Conservation (phyloP, 2,888 invertebrate genomes). For the Polymixis lichenea region DNA sequence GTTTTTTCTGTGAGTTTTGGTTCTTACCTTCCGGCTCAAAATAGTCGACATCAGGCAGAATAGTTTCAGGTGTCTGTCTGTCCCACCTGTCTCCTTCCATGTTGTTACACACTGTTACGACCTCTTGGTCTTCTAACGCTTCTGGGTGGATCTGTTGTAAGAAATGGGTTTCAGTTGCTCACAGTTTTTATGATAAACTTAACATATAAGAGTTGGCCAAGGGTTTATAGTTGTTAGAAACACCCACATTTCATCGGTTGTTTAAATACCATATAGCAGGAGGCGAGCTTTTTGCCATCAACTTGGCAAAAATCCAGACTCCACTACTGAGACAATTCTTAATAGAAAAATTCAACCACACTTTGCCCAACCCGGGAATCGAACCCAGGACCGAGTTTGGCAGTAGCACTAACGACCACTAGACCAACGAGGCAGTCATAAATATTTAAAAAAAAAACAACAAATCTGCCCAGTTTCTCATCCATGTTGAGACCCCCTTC, state of each 20-base stretch:
- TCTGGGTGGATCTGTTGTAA: constrained; percentile 74
- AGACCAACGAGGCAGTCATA: neutral
- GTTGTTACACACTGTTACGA: constrained; percentile 27
- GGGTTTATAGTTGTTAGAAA: no score
- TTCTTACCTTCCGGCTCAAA: constrained; percentile 68
- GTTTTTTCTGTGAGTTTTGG: neutral
- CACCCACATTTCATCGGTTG: neutral
- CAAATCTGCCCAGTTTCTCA: no score
- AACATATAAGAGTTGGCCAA: no score
- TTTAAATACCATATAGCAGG: neutral
- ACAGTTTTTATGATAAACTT: neutral
- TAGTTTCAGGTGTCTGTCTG: constrained; percentile 26
- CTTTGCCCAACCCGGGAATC: neutral
- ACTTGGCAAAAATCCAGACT: neutral
- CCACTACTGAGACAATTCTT: neutral
- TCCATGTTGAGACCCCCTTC: no score
- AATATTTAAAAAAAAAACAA: no score
- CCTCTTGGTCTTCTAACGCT: constrained; percentile 54
- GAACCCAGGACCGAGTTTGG: neutral
- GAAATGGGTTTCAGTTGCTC: neutral
- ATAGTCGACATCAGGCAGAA: constrained; percentile 49
- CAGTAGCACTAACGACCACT: neutral
- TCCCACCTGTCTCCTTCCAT: constrained; percentile 9
- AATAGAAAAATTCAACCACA: neutral
- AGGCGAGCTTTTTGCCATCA: neutral